Conservation (phyloP, 2,113 vertebrate genomes). For the Pholis gunnellus region DNA sequence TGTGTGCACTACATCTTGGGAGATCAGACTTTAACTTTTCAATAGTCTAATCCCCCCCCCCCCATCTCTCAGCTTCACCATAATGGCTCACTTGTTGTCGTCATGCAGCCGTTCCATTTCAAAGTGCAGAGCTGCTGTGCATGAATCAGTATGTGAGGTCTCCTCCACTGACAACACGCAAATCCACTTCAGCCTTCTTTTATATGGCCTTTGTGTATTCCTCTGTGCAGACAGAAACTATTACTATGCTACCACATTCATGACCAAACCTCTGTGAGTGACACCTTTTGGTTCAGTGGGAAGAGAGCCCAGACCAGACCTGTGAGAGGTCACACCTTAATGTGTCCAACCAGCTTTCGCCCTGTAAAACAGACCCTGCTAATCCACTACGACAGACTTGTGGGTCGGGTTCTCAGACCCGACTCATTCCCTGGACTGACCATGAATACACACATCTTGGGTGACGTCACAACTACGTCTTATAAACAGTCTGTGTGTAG, state of each 20-base stretch:
- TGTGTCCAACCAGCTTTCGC: neutral
- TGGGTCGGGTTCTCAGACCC: no score
- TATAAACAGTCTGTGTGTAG: no score
- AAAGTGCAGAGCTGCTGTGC: conserved; percentile 12
- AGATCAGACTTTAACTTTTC: neutral
- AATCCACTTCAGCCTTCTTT: no score
- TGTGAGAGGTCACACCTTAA: neutral
- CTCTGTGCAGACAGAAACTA: neutral
- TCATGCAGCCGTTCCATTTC: neutral
- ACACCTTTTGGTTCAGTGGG: neutral
- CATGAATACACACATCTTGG: neutral
- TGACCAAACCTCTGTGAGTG: neutral
- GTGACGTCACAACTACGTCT: neutral
- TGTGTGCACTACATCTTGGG: conserved; percentile 7
- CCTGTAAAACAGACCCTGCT: neutral
- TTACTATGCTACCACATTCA: neutral
- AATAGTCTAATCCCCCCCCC: neutral
- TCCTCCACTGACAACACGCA: conserved; percentile 2
- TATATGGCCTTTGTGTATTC: neutral
- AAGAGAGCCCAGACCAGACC: neutral
- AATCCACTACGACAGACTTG: neutral
- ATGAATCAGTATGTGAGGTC: neutral
- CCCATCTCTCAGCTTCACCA: neutral
- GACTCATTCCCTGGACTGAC: no score
- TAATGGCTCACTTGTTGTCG: neutral